Evolutionary conservation across 2,888 invertebrate genomes (phyloP).

Genomic region (Entomobrya multifasciata): DNA sequence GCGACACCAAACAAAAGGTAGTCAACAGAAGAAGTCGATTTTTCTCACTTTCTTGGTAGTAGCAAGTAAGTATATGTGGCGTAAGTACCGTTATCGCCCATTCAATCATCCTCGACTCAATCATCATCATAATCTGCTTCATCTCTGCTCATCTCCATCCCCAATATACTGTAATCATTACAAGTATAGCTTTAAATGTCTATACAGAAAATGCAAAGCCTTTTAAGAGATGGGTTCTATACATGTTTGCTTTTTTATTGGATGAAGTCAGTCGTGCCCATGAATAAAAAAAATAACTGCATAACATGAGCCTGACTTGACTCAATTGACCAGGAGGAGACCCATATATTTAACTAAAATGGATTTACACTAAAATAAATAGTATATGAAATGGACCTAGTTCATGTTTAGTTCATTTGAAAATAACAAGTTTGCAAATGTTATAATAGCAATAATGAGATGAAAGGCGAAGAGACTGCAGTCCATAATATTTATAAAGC

Average conservation of each 20-base stretch:
- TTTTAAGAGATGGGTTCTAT: neutral
- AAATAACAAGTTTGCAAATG: neutral
- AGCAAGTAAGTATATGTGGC: neutral
- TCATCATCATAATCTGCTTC: neutral
- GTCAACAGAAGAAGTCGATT: neutral
- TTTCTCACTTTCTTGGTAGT: constrained; percentile 27
- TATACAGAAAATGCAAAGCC: neutral
- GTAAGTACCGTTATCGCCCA: constrained; percentile 27
- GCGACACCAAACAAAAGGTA: constrained; percentile 21
- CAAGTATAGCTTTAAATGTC: neutral
- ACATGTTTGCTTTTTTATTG: neutral
- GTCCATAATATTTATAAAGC: no score
- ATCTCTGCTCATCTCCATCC: constrained; percentile 20
- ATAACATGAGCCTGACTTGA: neutral
- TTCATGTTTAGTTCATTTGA: neutral
- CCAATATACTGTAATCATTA: neutral
- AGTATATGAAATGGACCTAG: neutral
- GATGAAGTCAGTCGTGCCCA: constrained; percentile 11
- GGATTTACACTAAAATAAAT: neutral
- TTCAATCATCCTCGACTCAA: constrained; percentile 23
- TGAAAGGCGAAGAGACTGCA: neutral
- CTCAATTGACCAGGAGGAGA: no score
- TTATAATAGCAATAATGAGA: neutral
- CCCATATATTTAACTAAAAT: no score
- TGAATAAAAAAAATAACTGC: neutral